Evolutionary conservation across 2,888 invertebrate genomes (phyloP), one percentile per base, ranked within the genome.

Genomic region (Pedicia rivosa): DNA sequence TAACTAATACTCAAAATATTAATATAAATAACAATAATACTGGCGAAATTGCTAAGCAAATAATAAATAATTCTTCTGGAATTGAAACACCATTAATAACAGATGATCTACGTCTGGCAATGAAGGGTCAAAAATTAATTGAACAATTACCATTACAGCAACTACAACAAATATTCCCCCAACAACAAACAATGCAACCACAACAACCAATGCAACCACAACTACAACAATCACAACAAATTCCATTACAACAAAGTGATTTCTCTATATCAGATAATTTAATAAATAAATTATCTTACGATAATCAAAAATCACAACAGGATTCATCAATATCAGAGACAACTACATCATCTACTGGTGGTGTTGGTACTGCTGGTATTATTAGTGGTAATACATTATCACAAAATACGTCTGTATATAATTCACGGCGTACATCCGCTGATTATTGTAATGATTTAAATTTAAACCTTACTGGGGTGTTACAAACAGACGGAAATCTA

Each of bases 351-450:
- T 5, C 32, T 3, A 9, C 30, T 12, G 17, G 17, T 30, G 30
- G 19, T 30, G 16, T 30, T 4, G 30, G 30, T 7, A 17, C 17
- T 6, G 20, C 20, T n/a, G n/a, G n/a, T n/a, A n/a, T n/a, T n/a
- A n/a, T n/a, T 4, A 20, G 14, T 32, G 20, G 19, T 22, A 20
- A 20, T 4, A 32, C 32, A 22, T 20, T 14, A 4, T 32, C 55
- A 7, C 49, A 52, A 16, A 50, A 50, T n/a, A 55, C 59, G 3
- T 60, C 60, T 4, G 53, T 55, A 2, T 57, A 53, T 35, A 59
- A 56, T 42, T 61, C 60, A 5, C 49, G 59, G 5, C 54, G 59
- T 10, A 55, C 60, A 4, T 60, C 60, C 3, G 42, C 58, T 9
- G 59, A 60, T 39, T 54, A 55, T 38, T 55, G 55, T 40, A n/a